Percentiles rank a stretch among this genome's conserved stretches.
phyloP scores from a whole-genome alignment of 2,113 vertebrate species.

The Anolis carolinensis region DNA sequence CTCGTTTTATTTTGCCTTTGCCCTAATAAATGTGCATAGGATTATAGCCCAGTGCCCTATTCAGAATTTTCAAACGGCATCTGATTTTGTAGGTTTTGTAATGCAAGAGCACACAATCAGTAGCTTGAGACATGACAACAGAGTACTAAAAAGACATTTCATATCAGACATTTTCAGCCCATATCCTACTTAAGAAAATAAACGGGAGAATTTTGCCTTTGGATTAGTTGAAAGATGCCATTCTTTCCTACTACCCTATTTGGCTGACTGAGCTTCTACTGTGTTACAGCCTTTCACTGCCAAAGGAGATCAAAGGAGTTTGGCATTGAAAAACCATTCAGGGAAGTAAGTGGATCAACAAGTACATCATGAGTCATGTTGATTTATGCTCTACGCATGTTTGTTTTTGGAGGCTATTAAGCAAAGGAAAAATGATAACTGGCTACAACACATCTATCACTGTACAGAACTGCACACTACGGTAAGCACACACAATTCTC shows the following conservation, averaged over 20 bases:
- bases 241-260: slow-evolving; percentile 1
- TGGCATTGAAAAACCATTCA: slow-evolving; percentile 27
- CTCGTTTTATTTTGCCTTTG: too few relatives aligned
- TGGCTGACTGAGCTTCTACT: background rate
- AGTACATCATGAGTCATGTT: slow-evolving; percentile 29
- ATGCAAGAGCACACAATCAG: background rate
- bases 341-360: slow-evolving; percentile 18
- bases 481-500: background rate
- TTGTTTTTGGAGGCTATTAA: slow-evolving; percentile 35
- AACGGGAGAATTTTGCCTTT: background rate
- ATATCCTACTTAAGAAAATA: background rate
- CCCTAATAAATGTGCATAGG: background rate
- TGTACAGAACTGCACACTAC: background rate
- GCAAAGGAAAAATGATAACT: slow-evolving; percentile 9
- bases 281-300: slow-evolving; percentile 5
- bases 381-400: slow-evolving; percentile 15
- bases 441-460: background rate
- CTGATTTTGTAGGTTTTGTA: slow-evolving; percentile 15
- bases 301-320: slow-evolving; percentile 18
- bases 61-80: background rate
- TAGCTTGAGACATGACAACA: background rate
- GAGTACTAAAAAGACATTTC: background rate
- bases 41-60: slow-evolving; percentile 5
- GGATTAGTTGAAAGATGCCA: background rate
- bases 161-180: background rate